Evolutionary conservation across 2,113 vertebrate species (phyloP).

Genomic region (Benitochromis conjunctus): DNA sequence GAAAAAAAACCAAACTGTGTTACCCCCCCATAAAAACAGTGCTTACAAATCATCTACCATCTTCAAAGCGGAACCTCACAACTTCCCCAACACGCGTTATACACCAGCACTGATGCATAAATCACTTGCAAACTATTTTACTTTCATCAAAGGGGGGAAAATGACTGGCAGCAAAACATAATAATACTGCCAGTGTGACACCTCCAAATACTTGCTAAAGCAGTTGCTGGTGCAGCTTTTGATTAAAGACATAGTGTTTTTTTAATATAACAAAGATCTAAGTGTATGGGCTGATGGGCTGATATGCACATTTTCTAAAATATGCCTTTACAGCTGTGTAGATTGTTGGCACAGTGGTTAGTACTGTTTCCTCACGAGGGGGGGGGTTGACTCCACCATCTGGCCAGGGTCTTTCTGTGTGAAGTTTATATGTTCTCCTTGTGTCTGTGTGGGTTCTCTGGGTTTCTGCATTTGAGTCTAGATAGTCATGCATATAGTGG

Average conservation of each 20-base stretch:
- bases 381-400: background rate
- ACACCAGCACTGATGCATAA: slow-evolving; percentile 1
- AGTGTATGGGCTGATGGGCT: background rate
- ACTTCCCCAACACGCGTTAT: background rate
- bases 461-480: background rate
- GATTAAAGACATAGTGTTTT: background rate
- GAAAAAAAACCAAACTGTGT: background rate
- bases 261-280: background rate
- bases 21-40: background rate
- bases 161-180: slow-evolving; percentile 8
- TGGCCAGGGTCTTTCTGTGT: background rate
- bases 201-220: slow-evolving; percentile 30
- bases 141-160: background rate
- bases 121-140: slow-evolving; percentile 4
- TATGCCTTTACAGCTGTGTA: background rate
- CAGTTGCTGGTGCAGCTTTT: background rate
- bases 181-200: background rate
- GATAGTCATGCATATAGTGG: background rate
- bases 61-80: slow-evolving; percentile 1
- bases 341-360: background rate
- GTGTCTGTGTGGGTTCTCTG: background rate
- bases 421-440: background rate
- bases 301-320: background rate
- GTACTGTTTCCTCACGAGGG: background rate
- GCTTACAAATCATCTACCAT: slow-evolving; percentile 11